Conservation (phyloP, 92 coral and sea anemone species). For the Porites divaricata region DNA sequence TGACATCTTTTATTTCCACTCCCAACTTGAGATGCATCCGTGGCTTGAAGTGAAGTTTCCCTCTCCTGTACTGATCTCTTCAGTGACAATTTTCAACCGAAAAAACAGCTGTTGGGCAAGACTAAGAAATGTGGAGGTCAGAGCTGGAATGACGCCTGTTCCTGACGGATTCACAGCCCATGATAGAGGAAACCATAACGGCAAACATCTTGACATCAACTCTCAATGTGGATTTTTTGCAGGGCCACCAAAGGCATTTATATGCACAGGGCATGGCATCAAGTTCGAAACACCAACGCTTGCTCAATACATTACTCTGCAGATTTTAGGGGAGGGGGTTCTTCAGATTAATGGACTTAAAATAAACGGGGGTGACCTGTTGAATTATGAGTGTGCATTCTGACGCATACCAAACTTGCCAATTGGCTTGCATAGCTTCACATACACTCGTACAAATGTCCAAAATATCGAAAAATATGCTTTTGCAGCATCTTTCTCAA, state of each 20-base stretch:
- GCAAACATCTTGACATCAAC: not conserved
- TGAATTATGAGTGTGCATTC: not conserved
- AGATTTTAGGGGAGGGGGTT: not conserved
- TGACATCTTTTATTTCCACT: not conserved
- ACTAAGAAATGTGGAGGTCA: not conserved
- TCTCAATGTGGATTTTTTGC: not conserved
- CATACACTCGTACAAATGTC: no score
- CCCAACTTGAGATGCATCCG: not conserved
- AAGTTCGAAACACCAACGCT: not conserved
- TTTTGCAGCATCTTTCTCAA: no score
- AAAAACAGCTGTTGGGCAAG: not conserved
- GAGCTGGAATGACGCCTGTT: not conserved
- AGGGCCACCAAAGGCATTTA: not conserved
- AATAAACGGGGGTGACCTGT: not conserved
- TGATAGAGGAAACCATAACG: not conserved
- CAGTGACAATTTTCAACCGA: constrained; percentile 10
- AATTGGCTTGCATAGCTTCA: no score
- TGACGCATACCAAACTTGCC: no score
- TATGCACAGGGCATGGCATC: not conserved
- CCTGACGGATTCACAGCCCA: not conserved
- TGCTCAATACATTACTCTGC: not conserved
- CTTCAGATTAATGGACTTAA: not conserved
- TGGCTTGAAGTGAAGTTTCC: constrained; percentile 36
- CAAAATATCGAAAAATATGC: no score
- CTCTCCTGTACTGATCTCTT: not conserved